Percentiles rank a stretch among this genome's conserved stretches.
These are phyloP conservation scores for Empidonax traillii DNA, from an alignment of 2,113 vertebrate genomes.

Conservation along the genomic window DNA sequence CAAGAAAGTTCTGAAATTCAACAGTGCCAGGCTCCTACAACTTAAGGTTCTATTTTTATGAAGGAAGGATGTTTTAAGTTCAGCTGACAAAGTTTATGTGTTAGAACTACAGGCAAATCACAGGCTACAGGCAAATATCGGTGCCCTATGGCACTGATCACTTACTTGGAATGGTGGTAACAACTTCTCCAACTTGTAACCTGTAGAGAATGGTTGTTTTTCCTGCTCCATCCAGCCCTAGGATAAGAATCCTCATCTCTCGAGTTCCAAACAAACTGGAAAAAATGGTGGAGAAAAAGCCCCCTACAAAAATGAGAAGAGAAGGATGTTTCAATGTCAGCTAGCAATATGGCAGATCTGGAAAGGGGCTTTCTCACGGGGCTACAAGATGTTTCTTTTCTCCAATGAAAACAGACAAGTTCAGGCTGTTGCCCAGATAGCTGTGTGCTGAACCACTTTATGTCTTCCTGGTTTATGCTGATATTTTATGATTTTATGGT, in stretches of 20 bases:
- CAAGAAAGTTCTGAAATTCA: neutral
- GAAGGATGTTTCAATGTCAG: neutral
- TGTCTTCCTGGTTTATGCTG: neutral
- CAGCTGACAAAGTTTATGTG: neutral
- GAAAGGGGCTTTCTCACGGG: neutral
- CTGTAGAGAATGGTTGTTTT: slow-evolving; percentile 98
- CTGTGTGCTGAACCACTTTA: neutral
- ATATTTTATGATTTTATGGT: neutral
- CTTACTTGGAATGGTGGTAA: slow-evolving; percentile 98
- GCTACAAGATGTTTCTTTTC: neutral
- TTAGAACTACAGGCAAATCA: neutral
- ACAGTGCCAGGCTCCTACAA: neutral
- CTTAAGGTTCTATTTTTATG: rapidly evolving
- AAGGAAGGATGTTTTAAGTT: rapidly evolving
- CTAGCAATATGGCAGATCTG: rapidly evolving
- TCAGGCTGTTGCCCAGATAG: neutral
- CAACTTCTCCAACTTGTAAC: slow-evolving; percentile 96
- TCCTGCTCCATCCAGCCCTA: slow-evolving; percentile 95
- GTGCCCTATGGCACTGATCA: neutral
- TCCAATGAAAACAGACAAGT: neutral
- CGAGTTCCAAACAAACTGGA: slow-evolving; percentile 93
- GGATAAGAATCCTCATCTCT: slow-evolving; percentile 98
- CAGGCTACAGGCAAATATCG: neutral
- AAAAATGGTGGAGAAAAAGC: slow-evolving; percentile 95
- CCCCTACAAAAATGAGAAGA: slow-evolving; percentile 73